phyloP scores from a whole-genome alignment of 2,888 invertebrate species.

The Hypomecis atomaria region DNA sequence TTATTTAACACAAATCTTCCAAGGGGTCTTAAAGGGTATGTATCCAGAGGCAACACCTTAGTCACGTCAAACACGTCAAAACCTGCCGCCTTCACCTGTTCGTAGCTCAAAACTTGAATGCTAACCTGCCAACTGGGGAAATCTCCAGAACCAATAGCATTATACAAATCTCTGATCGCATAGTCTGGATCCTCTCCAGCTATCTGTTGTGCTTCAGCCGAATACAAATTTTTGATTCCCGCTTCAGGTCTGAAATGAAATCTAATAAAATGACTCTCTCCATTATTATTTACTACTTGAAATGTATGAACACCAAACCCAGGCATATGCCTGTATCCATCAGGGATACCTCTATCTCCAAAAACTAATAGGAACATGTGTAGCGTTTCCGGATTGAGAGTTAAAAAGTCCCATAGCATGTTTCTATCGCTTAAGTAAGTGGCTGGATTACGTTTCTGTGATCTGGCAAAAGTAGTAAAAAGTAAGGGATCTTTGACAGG shows the following conservation, averaged over 20 bases:
- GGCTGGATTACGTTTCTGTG: constrained; percentile 95
- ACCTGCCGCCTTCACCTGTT: constrained; percentile 89
- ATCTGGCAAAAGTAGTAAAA: constrained; percentile 96
- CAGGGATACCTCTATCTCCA: constrained; percentile 94
- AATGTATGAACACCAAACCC: constrained; percentile 97
- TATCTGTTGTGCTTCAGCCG: constrained; percentile 56
- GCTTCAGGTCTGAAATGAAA: constrained; percentile 96
- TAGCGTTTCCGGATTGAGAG: constrained; percentile 91
- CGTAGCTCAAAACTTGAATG: constrained; percentile 92
- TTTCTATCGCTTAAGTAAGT: constrained; percentile 94
- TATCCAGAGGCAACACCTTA: constrained; percentile 90
- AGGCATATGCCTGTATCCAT: constrained; percentile 95
- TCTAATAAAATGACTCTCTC: constrained; percentile 90
- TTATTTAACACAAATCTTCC: constrained; percentile 92
- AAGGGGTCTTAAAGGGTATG: constrained; percentile 92
- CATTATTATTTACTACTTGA: constrained; percentile 90
- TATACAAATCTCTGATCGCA: constrained; percentile 93
- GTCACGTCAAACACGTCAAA: constrained; percentile 97
- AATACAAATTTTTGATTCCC: constrained; percentile 88
- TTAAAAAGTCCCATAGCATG: constrained; percentile 97
- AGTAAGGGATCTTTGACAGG: constrained; percentile 93
- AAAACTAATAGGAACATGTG: constrained; percentile 93
- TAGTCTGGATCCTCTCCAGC: constrained; percentile 93
- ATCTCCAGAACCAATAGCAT: constrained; percentile 89
- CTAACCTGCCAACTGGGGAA: constrained; percentile 90